phyloP scores from a whole-genome alignment of 2,888 invertebrate species.

The Acanthoscelides obtectus region DNA sequence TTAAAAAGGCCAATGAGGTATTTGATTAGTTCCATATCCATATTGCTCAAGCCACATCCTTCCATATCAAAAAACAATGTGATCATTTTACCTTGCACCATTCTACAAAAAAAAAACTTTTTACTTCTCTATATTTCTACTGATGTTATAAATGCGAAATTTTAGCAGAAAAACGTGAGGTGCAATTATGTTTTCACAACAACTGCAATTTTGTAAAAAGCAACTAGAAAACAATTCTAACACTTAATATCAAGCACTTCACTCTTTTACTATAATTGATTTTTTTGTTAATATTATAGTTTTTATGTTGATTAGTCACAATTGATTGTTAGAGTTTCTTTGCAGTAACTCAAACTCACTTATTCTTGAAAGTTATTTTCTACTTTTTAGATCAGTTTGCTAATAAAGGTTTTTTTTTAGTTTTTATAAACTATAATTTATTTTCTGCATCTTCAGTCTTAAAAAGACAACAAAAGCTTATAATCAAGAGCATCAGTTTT shows the following conservation, averaged over 20 bases:
- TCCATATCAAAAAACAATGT: constrained; percentile 89
- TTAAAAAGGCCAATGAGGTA: constrained; percentile 85
- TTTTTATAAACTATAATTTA: too few relatives aligned
- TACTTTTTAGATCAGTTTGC: too few relatives aligned
- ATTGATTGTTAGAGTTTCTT: neutral
- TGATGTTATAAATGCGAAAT: neutral
- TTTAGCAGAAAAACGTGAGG: too few relatives aligned
- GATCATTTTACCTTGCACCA: constrained; percentile 70
- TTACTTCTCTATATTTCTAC: neutral
- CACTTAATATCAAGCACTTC: neutral
- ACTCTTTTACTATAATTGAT: too few relatives aligned
- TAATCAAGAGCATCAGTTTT: too few relatives aligned
- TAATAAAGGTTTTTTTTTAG: too few relatives aligned
- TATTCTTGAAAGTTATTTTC: too few relatives aligned
- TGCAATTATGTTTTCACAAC: too few relatives aligned
- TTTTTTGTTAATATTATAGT: neutral
- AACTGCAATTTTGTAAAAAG: neutral
- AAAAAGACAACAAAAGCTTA: too few relatives aligned
- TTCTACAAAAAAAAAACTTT: constrained; percentile 46
- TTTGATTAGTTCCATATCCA: constrained; percentile 90
- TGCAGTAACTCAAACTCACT: too few relatives aligned
- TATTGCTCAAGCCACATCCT: constrained; percentile 76
- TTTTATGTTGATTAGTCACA: too few relatives aligned
- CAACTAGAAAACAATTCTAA: neutral
- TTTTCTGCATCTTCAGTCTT: too few relatives aligned